phyloP scores from a whole-genome alignment of 2,888 invertebrate genomes.

The Gasteruption jaculator region DNA sequence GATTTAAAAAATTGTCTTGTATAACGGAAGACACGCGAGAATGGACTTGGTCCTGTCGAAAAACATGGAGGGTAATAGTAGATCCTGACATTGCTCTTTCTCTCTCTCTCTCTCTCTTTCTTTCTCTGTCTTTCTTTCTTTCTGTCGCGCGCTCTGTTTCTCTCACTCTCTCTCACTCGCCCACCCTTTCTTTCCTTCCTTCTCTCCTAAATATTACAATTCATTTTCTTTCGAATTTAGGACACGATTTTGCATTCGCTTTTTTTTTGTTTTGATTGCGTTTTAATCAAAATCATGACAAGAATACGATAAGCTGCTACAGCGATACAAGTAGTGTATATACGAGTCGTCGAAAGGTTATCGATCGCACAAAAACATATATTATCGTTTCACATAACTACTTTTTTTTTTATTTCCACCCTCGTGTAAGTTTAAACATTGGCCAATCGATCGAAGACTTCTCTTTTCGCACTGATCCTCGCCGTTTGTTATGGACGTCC shows the following conservation, averaged over 20 bases:
- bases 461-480: constrained; percentile 6
- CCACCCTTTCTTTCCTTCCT: constrained; percentile 5
- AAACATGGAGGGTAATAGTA: constrained; percentile 2
- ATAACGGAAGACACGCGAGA: constrained; percentile 21
- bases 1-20: too few species aligned
- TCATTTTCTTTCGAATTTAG: too few species aligned
- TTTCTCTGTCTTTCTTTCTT: background rate
- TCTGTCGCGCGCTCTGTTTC: constrained; percentile 1
- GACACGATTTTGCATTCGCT: constrained; percentile 15
- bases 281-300: constrained; percentile 10
- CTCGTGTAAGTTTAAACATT: constrained; percentile 4
- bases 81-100: constrained; percentile 21
- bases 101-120: constrained; percentile 5
- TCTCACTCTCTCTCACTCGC: constrained; percentile 13
- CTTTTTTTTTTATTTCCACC: constrained; percentile 11
- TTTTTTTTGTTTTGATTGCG: constrained; percentile 7
- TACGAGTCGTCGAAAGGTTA: constrained; percentile 22
- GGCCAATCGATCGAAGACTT: constrained; percentile 11
- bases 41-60: constrained; percentile 17
- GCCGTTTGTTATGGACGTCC: too few species aligned
- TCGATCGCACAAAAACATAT: constrained; percentile 30
- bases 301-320: background rate
- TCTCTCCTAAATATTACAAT: constrained; percentile 8
- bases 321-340: background rate
- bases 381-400: too few species aligned